phyloP scores from a whole-genome alignment of 2,888 invertebrate species.

The Heliothis peltigera region DNA sequence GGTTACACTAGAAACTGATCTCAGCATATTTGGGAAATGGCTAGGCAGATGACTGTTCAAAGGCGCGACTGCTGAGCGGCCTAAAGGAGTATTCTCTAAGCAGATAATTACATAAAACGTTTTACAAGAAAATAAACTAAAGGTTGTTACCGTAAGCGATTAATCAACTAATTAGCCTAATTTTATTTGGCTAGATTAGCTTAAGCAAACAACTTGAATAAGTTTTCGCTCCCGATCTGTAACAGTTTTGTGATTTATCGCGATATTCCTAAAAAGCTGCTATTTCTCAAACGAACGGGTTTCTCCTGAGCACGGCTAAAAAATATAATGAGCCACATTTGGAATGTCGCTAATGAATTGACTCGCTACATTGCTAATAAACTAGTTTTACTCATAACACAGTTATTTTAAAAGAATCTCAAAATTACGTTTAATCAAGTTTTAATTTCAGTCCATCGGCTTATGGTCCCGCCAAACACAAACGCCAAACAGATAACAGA shows the following conservation, averaged over 20 bases:
- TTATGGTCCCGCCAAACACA: no score
- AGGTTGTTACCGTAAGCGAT: constrained; percentile 5
- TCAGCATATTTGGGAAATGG: no score
- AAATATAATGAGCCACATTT: constrained; percentile 1
- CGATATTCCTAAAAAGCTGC: constrained; percentile 16
- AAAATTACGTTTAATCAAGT: no score
- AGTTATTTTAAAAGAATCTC: neutral
- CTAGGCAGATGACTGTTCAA: no score
- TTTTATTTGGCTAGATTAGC: constrained; percentile 8
- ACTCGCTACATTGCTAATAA: neutral
- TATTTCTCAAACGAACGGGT: neutral
- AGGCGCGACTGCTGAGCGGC: no score
- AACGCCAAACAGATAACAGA: no score
- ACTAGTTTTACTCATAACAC: constrained; percentile 8
- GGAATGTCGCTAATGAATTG: constrained; percentile 3
- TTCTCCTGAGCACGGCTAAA: neutral
- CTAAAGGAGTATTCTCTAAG: neutral
- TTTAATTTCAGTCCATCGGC: no score
- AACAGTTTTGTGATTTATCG: constrained; percentile 20
- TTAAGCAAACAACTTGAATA: constrained; percentile 13
- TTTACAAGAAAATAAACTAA: neutral
- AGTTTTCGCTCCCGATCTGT: constrained; percentile 1
- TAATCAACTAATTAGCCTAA: constrained; percentile 20
- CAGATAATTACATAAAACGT: no score
- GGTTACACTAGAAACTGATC: no score